Evolutionary conservation across 2,797 vertebrate species (phyloP), one percentile per base, ranked within the genome.

Genomic region (Neosilurus hyrtlii): DNA sequence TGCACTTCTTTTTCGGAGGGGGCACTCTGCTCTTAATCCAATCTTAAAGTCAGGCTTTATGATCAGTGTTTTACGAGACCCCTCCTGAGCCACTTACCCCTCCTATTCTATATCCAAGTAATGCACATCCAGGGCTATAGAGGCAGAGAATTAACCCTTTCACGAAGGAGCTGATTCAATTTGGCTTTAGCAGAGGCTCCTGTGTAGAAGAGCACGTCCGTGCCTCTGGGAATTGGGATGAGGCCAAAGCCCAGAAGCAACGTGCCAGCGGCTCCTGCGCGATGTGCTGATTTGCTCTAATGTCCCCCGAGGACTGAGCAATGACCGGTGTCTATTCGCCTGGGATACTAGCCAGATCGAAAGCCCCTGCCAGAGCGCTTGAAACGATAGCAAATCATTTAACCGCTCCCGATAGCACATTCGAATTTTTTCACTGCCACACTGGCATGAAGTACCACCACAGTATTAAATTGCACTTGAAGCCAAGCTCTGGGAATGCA

Each of bases 301-400:
- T 92, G 92, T 93, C 89, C 92, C 90, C 75, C 79, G 90, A 91
- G 87, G 91, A 93, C 87, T 91, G 91, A 93, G 91, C 88, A 91
- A 93, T 93, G 92, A 92, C 93, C 91, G 91, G 86, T 91, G 91
- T 81, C 90, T 91, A 91, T 91, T 92, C 90, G 90, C 92, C 87
- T 84, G 91, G 91, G 93, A 93, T 15, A 85, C 82, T 71, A 78
- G 92, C 91, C 92, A 94, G 91, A 94, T 90, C 91, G 90, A 94
- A 92, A 92, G 86, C 89, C 90, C 76, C 91, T 94, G 94, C 93
- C 93, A 93, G 91, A 86, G 89, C 83, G 90, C 92, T 90, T 93
- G 90, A 94, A 94, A 94, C 91, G 91, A 92, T 89, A 90, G 91
- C 92, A 93, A 94, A 94, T 92, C 89, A 94, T 93, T 94, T 93